Base-by-base conservation (phyloP, 2,888 invertebrate species). In the Chironomus riparius region DNA sequence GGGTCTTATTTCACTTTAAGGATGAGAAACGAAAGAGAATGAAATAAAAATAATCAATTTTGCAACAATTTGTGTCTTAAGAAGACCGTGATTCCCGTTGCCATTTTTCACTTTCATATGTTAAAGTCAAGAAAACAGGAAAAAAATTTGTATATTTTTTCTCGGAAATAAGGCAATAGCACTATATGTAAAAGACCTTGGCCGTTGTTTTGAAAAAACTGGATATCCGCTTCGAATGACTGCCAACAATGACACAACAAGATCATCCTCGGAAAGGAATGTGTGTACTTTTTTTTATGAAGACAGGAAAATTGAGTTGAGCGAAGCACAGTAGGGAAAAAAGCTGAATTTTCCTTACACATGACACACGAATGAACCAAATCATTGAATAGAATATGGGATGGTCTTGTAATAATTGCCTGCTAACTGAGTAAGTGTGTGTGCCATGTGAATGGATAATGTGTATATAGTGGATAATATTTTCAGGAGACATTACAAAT, bases 221-320 rank as follows among this genome's bases (percentile, higher is more conserved):
- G 75, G 75, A 75, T 75, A 75, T 75, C 75, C 75, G 75, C 75
- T 75, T 62, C 73, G 73, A 73, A 73, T 73, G 73, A 73, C 73
- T 73, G 73, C 73, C 73, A 73, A 73, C 73, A 73, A 73, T 73
- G 73, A 73, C 73, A 73, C 28, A 47, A 68, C 68, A 73, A 56
- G 73, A 73, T 73, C 73, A 73, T 73, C 73, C 73, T 62, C 73
- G 73, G 65, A 73, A 62, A 65, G 47, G 73, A 73, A 65, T 65
- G 65, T 65, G 24, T 65, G 65, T 65, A 21, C 65, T 28, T 47
- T 72, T 22, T 48, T 73, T 65, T 47, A 65, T 62, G 73, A 73
- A 65, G 47, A 38, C 62, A 65, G 62, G 65, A 62, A 73, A 62
- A 73, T 48, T 56, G 56, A 56, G 56, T 56, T 56, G 65, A 65